Conservation (phyloP, 30 jellyfish, hydroid and myxozoan genomes). For the Chrysaora quinquecirrha region DNA sequence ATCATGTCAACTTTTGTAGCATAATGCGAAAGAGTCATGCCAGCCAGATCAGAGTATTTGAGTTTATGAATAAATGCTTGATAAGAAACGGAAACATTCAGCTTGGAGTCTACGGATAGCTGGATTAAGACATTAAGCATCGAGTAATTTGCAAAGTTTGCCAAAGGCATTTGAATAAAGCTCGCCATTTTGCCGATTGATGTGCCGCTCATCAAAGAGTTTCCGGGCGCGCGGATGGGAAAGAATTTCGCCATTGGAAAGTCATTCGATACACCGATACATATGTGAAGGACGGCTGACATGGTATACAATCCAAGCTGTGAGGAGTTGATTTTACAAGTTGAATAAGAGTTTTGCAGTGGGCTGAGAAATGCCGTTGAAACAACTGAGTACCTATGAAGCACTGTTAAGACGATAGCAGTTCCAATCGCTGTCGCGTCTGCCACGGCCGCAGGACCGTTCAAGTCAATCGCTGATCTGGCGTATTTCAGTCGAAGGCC, state of each 20-base stretch:
- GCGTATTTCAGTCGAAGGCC: neutral
- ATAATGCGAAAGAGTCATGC: neutral
- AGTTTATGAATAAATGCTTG: neutral
- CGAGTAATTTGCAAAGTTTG: neutral
- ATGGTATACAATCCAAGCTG: neutral
- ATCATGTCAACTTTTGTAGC: neutral
- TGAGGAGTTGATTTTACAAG: neutral
- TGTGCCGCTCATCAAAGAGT: neutral
- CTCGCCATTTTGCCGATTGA: neutral
- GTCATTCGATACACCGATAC: neutral
- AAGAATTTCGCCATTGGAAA: neutral
- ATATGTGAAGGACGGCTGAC: neutral
- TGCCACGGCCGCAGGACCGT: neutral
- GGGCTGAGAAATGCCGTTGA: neutral
- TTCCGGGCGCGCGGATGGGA: neutral
- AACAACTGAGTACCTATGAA: neutral
- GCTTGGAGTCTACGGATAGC: neutral
- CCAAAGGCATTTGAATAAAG: neutral
- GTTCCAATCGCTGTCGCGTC: neutral
- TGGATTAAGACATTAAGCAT: neutral
- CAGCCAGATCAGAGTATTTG: neutral
- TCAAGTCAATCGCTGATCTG: neutral
- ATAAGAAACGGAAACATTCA: neutral
- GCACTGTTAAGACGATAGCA: neutral
- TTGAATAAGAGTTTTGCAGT: neutral